Evolutionary conservation across 2,113 vertebrate species (phyloP).

Genomic region (Atractosteus spatula): DNA sequence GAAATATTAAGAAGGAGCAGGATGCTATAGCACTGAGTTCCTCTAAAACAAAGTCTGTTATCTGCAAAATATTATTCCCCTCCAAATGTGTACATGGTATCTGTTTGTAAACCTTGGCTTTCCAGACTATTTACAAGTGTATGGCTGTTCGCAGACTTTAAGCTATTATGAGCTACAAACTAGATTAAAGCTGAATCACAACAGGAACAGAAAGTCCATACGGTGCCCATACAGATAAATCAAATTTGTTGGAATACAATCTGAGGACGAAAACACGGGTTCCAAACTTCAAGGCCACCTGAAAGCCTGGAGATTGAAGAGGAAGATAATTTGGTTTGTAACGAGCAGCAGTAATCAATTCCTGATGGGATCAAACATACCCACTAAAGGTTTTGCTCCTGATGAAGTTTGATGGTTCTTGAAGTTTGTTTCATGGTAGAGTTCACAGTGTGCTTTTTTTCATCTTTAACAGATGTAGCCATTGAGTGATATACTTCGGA

Average conservation of each 20-base stretch:
- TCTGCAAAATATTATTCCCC: no score
- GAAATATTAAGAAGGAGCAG: background rate
- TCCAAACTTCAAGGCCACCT: slow-evolving; percentile 2
- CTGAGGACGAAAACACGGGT: background rate
- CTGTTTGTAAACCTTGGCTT: no score
- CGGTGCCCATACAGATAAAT: background rate
- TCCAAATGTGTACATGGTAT: no score
- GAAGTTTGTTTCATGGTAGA: background rate
- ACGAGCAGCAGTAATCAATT: slow-evolving; percentile 15
- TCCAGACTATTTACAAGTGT: no score
- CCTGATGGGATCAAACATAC: background rate
- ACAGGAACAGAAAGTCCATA: no score
- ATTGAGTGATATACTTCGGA: background rate
- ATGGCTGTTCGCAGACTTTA: no score
- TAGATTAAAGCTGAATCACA: no score
- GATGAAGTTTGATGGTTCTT: background rate
- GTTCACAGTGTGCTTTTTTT: background rate
- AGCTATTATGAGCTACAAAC: no score
- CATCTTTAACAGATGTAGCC: background rate
- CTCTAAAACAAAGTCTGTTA: no score
- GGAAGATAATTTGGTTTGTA: slow-evolving; percentile 17
- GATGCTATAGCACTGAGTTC: no score
- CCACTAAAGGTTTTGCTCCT: background rate
- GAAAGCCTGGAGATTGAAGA: slow-evolving; percentile 9
- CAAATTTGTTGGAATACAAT: background rate